Conservation (phyloP, 2,888 invertebrate species). For the Tiphia femorata region DNA sequence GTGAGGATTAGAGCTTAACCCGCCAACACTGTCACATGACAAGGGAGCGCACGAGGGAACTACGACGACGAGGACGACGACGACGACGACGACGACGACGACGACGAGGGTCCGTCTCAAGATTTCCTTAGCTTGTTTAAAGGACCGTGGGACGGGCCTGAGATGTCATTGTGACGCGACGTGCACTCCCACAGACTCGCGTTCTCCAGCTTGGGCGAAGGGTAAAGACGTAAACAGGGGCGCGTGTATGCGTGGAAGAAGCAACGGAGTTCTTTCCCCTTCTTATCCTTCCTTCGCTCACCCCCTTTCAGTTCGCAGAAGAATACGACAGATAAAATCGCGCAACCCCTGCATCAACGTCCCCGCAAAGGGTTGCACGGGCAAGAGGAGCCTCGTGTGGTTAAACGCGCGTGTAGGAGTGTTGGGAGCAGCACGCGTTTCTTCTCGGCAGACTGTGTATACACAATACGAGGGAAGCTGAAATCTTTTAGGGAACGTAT, state of each 20-base stretch:
- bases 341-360: conserved; percentile 42
- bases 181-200: too few species aligned
- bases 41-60: not conserved
- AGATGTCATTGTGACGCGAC: conserved; percentile 16
- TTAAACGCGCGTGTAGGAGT: not conserved
- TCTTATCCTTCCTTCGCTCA: too few species aligned
- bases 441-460: too few species aligned
- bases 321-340: conserved; percentile 56
- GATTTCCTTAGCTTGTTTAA: conserved; percentile 17
- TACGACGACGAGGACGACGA: too few species aligned
- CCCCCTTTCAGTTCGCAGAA: conserved; percentile 47
- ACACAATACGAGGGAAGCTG: too few species aligned
- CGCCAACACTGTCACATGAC: conserved; percentile 46
- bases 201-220: not conserved
- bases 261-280: conserved; percentile 15
- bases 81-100: not conserved
- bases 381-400: not conserved
- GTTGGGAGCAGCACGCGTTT: not conserved
- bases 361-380: conserved; percentile 20
- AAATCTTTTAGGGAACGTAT: not conserved
- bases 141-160: conserved; percentile 31
- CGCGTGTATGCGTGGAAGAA: not conserved
- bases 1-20: conserved; percentile 48
- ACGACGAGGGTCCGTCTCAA: conserved; percentile 34
- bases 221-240: not conserved